phyloP scores from a whole-genome alignment of 2,888 invertebrate species.

The Atethmia centrago region DNA sequence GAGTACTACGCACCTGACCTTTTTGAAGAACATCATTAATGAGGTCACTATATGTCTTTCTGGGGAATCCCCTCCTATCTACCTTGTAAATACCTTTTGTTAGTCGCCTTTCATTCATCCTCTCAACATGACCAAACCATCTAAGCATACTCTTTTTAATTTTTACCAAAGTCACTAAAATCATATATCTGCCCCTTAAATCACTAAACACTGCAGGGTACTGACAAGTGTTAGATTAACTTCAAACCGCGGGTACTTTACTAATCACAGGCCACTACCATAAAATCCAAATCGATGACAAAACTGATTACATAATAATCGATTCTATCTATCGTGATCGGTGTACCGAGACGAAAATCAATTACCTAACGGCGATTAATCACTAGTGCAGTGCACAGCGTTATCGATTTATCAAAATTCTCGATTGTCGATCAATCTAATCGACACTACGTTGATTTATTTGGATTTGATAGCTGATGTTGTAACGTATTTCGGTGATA shows the following conservation, averaged over 20 bases:
- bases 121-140: too few species aligned
- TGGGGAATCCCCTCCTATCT: too few species aligned
- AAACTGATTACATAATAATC: constrained; percentile 65
- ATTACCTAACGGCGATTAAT: constrained; percentile 74
- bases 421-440: constrained; percentile 74
- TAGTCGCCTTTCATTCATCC: too few species aligned
- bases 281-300: constrained; percentile 54
- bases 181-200: too few species aligned
- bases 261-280: constrained; percentile 2
- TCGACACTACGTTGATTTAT: constrained; percentile 62
- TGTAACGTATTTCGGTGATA: constrained; percentile 29
- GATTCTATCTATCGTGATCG: constrained; percentile 55
- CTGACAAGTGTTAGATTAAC: not conserved
- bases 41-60: too few species aligned
- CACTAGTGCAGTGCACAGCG: constrained; percentile 67
- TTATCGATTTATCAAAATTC: constrained; percentile 74
- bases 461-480: constrained; percentile 58
- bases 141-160: too few species aligned
- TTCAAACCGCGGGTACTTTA: not conserved
- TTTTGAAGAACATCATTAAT: too few species aligned
- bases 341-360: constrained; percentile 68
- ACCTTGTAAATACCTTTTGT: too few species aligned
- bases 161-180: too few species aligned
- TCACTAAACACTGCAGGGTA: not conserved
- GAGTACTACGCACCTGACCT: too few species aligned